Conservation (phyloP, 2,888 invertebrate genomes). For the Trimorus sp. region DNA sequence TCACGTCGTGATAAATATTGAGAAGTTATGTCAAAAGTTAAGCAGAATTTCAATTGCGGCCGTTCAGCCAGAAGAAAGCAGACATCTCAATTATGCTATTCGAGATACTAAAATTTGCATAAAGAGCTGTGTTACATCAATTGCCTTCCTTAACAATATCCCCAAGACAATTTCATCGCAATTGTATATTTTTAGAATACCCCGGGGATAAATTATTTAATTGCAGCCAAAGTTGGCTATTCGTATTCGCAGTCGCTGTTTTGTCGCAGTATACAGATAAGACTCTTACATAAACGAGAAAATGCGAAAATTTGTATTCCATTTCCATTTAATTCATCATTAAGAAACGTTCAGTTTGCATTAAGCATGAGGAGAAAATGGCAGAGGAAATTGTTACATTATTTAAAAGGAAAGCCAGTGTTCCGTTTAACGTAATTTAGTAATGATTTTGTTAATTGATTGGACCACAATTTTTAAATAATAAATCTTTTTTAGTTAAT, state of each 20-base stretch:
- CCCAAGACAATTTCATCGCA: constrained; percentile 29
- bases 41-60: constrained; percentile 14
- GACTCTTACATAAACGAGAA: neutral
- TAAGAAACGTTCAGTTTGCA: neutral
- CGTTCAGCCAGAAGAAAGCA: constrained; percentile 22
- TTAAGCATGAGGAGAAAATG: constrained; percentile 10
- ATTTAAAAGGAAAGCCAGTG: too few relatives aligned
- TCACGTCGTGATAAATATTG: too few relatives aligned
- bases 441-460: too few relatives aligned
- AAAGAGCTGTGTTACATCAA: constrained; percentile 40
- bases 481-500: too few relatives aligned
- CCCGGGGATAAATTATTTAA: constrained; percentile 42
- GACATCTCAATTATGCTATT: constrained; percentile 27
- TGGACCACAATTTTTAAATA: too few relatives aligned
- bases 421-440: too few relatives aligned
- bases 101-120: constrained; percentile 33
- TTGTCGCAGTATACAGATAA: too few relatives aligned
- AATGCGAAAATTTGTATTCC: constrained; percentile 16
- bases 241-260: too few relatives aligned
- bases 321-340: constrained; percentile 7
- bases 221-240: constrained; percentile 18
- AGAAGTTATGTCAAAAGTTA: constrained; percentile 11
- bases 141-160: constrained; percentile 25
- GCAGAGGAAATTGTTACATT: constrained; percentile 4
- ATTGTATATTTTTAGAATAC: constrained; percentile 17